These are phyloP conservation scores for Mobula hypostoma DNA, from an alignment of 2,113 vertebrate genomes.

Conservation along the genomic window DNA sequence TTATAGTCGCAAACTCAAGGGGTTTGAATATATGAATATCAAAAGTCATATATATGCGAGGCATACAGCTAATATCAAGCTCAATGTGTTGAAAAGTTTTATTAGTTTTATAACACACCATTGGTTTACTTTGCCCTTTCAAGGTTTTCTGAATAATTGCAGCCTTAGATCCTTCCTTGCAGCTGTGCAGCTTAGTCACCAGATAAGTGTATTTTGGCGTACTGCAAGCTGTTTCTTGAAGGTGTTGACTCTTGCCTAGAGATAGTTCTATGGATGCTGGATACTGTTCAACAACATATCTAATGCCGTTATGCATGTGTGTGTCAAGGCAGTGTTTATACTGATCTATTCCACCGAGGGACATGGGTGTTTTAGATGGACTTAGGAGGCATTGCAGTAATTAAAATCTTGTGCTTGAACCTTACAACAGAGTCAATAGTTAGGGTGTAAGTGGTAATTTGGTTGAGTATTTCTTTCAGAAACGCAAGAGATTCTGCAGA, in stretches of 20 bases:
- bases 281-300: too few species aligned
- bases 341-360: not conserved
- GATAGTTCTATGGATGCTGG: not conserved
- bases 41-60: not conserved
- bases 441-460: not conserved
- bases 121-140: conserved; percentile 35
- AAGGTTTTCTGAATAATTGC: conserved; percentile 23
- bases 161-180: not conserved
- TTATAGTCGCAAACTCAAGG: not conserved
- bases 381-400: not conserved
- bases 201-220: not conserved
- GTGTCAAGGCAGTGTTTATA: not conserved
- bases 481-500: too few species aligned
- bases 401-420: not conserved
- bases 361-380: not conserved
- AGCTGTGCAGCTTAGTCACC: conserved; percentile 16
- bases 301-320: not conserved
- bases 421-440: not conserved
- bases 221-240: not conserved
- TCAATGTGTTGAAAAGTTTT: conserved; percentile 33
- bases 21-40: not conserved
- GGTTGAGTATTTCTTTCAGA: not conserved
- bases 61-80: not conserved
- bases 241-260: not conserved
- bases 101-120: conserved; percentile 21